phyloP scores from a whole-genome alignment of 2,888 invertebrate species.

The Harmothoe impar region DNA sequence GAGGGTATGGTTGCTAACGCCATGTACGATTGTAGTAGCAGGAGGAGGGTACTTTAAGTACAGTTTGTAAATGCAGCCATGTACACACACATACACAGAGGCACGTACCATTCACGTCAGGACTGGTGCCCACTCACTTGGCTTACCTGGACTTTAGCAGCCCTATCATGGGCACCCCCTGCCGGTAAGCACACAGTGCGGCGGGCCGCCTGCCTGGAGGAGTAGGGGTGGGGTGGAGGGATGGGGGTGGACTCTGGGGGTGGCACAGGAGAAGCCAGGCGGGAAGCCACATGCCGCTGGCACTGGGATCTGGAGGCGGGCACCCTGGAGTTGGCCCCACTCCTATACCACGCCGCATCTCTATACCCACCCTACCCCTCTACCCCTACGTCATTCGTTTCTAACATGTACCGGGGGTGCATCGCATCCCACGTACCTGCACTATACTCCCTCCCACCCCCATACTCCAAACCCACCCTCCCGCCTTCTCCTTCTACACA shows the following conservation, averaged over 20 bases:
- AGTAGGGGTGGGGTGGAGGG: background rate
- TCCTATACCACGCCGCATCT: background rate
- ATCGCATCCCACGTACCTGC: too few species aligned
- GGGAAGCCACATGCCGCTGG: slow-evolving; percentile 23
- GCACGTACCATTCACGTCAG: slow-evolving; percentile 14
- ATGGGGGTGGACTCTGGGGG: background rate
- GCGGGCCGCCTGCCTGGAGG: background rate
- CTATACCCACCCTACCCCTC: background rate
- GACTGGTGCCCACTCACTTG: background rate
- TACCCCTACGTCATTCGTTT: background rate
- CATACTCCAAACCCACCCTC: too few species aligned
- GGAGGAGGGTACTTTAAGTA: too few species aligned
- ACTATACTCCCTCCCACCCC: too few species aligned
- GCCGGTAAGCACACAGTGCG: background rate
- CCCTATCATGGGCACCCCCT: background rate
- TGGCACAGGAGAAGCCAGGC: background rate
- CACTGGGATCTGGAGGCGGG: background rate
- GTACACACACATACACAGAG: too few species aligned
- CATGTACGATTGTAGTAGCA: too few species aligned
- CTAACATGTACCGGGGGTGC: too few species aligned
- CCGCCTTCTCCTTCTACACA: too few species aligned
- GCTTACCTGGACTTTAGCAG: background rate
- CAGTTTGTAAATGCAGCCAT: too few species aligned
- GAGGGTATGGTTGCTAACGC: too few species aligned
- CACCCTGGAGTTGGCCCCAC: too few species aligned